Conservation (phyloP, 2,113 vertebrate species). For the Paedocypris sp. region DNA sequence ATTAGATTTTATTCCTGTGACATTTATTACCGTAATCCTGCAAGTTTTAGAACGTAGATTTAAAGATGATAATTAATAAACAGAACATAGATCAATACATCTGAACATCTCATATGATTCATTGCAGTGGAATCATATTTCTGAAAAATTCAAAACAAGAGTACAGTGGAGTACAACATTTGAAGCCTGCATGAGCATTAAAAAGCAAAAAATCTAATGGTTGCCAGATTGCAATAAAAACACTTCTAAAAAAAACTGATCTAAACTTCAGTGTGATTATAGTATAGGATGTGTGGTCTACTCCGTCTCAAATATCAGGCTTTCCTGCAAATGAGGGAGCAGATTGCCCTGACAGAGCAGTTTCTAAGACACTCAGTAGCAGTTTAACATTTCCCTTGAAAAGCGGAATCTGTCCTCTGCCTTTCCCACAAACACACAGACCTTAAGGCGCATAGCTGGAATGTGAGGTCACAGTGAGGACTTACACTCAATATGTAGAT, state of each 20-base stretch:
- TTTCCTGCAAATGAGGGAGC: conserved; percentile 1
- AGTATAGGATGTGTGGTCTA: neutral
- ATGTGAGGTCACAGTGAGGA: neutral
- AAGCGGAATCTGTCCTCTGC: neutral
- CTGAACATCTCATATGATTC: no score
- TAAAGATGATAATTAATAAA: no score
- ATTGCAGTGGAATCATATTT: no score
- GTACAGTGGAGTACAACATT: no score
- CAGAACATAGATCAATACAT: no score
- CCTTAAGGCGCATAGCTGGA: neutral
- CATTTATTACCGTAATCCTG: no score
- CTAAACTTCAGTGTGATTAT: conserved; percentile 9
- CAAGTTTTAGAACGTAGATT: no score
- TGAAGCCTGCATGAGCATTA: no score
- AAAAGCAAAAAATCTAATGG: no score
- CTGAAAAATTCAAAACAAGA: no score
- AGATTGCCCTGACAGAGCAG: conserved; percentile 9
- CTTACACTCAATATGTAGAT: no score
- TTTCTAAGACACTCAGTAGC: neutral
- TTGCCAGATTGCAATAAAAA: neutral
- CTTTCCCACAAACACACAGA: neutral
- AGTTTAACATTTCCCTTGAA: conserved; percentile 11
- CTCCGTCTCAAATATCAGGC: conserved; percentile 29
- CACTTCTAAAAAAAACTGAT: neutral
- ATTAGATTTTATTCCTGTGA: no score